A percentile compares a stretch with the other conserved stretches of the same genome.
These are phyloP conservation scores for Microtus pennsylvanicus DNA, from an alignment of 2,113 vertebrate species.

Conservation along the genomic window DNA sequence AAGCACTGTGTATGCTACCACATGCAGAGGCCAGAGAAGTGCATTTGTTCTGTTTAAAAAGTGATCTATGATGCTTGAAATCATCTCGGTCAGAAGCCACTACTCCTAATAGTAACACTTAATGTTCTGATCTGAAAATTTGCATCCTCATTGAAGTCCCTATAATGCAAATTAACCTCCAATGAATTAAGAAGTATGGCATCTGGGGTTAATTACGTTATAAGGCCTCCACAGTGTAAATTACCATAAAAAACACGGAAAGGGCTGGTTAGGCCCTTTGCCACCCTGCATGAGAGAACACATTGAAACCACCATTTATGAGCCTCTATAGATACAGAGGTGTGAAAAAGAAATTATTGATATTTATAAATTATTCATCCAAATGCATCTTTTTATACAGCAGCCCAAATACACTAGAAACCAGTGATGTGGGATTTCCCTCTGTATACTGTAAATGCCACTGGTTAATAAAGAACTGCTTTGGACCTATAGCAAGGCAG, in stretches of 20 bases:
- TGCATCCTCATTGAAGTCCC: background rate
- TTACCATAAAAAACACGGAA: background rate
- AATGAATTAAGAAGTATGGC: background rate
- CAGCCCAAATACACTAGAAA: background rate
- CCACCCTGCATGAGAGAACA: background rate
- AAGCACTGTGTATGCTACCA: background rate
- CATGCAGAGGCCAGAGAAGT: background rate
- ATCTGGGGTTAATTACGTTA: no score
- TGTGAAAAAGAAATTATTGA: background rate
- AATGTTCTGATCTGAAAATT: background rate
- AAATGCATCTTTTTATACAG: background rate
- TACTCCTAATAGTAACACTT: background rate
- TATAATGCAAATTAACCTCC: background rate
- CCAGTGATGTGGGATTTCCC: no score
- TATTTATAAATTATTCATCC: background rate
- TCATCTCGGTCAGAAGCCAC: background rate
- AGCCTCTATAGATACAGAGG: background rate
- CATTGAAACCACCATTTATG: no score
- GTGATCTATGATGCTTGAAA: background rate
- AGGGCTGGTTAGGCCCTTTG: no score
- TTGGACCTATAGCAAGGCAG: no score
- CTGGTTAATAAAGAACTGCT: no score
- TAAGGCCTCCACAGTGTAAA: background rate
- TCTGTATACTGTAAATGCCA: no score
- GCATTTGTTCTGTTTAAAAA: background rate